Percentiles rank a stretch among this genome's conserved stretches.
phyloP scores from a whole-genome alignment of 2,888 invertebrate species.

The Callyntrura guangdongensis region DNA sequence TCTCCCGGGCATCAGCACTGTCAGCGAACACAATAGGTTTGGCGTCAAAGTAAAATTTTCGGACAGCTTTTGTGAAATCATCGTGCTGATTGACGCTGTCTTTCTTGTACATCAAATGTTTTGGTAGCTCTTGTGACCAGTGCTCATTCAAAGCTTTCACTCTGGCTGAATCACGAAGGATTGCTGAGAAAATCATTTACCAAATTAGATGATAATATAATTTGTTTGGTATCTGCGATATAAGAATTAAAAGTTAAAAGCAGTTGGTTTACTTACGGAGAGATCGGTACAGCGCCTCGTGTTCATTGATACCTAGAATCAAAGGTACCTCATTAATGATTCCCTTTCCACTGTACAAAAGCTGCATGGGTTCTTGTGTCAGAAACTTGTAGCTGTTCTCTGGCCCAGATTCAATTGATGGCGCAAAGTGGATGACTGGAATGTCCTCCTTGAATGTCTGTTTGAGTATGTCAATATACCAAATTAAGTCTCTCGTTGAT shows the following conservation, averaged over 20 bases:
- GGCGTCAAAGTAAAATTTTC: slow-evolving; percentile 78
- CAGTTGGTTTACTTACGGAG: slow-evolving; percentile 76
- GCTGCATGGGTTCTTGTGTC: slow-evolving; percentile 64
- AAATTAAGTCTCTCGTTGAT: background rate
- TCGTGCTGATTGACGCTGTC: slow-evolving; percentile 63
- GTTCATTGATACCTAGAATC: slow-evolving; percentile 75
- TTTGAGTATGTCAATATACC: background rate
- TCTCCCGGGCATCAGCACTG: slow-evolving; percentile 64
- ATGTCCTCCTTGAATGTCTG: slow-evolving; percentile 27
- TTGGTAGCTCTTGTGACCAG: slow-evolving; percentile 76
- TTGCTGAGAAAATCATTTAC: slow-evolving; percentile 55
- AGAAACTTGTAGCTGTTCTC: slow-evolving; percentile 68
- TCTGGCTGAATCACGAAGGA: slow-evolving; percentile 68
- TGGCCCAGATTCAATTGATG: slow-evolving; percentile 74
- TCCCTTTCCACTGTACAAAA: slow-evolving; percentile 66
- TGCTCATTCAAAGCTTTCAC: slow-evolving; percentile 74
- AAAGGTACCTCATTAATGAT: slow-evolving; percentile 80
- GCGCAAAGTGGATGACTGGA: slow-evolving; percentile 77
- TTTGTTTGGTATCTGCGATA: too few species aligned
- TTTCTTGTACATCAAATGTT: slow-evolving; percentile 73
- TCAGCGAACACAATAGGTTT: slow-evolving; percentile 51
- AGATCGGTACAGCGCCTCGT: slow-evolving; percentile 79
- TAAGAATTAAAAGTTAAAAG: too few species aligned
- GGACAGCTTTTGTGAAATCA: slow-evolving; percentile 68
- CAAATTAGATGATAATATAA: too few species aligned